Conservation (phyloP, 2,113 vertebrate genomes). For the Oryctolagus cuniculus region DNA sequence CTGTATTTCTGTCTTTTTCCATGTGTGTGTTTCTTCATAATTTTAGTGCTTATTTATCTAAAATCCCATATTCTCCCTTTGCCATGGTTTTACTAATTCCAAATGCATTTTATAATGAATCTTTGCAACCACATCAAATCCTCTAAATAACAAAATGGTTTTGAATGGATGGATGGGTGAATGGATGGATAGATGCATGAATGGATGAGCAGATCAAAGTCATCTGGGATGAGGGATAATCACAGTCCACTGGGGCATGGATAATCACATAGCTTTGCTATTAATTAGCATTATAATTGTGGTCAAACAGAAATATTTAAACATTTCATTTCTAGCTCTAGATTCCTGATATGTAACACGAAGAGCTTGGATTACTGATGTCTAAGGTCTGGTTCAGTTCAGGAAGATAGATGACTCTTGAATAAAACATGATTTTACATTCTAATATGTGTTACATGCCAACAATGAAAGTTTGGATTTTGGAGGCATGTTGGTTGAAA, state of each 20-base stretch:
- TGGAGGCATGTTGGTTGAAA: background rate
- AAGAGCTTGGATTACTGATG: background rate
- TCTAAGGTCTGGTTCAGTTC: background rate
- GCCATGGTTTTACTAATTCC: background rate
- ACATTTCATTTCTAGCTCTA: background rate
- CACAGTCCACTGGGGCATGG: background rate
- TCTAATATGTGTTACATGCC: background rate
- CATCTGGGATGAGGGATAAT: background rate
- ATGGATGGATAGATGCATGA: background rate
- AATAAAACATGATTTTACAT: background rate
- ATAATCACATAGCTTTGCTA: background rate
- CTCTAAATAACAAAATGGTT: constrained; percentile 7
- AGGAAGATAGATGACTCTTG: background rate
- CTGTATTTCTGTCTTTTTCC: background rate
- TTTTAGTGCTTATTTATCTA: background rate
- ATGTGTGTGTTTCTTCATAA: background rate
- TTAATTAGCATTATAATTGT: background rate
- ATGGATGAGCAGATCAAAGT: background rate
- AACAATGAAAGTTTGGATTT: constrained; percentile 2
- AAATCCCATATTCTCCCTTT: background rate
- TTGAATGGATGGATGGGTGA: background rate
- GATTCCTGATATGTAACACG: background rate
- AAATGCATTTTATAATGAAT: background rate
- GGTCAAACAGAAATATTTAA: background rate
- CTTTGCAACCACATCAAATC: background rate